Conservation (phyloP, 2,797 vertebrate genomes). For the Orientallactaga sibirica region DNA sequence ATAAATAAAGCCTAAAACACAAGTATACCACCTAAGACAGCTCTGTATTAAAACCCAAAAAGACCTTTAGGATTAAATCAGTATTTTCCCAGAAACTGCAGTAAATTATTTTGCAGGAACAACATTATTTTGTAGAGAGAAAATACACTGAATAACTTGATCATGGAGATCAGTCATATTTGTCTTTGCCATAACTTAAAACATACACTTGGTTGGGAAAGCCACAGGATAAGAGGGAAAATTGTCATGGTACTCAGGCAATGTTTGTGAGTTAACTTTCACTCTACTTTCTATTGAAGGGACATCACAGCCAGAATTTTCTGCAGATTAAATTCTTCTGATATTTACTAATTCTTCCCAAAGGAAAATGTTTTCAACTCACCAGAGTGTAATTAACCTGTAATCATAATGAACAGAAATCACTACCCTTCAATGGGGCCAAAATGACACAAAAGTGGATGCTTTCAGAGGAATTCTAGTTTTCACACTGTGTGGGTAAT, state of each 20-base stretch:
- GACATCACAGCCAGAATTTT: not conserved
- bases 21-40: conserved; percentile 56
- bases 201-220: conserved; percentile 24
- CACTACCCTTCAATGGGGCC: not conserved
- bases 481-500: not conserved
- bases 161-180: conserved; percentile 37
- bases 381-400: not conserved
- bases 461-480: conserved; percentile 31
- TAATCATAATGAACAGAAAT: conserved; percentile 7
- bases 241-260: not conserved
- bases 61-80: conserved; percentile 57
- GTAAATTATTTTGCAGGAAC: conserved; percentile 59
- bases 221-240: not conserved
- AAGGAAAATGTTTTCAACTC: not conserved
- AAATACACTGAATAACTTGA: conserved; percentile 51
- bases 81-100: conserved; percentile 59
- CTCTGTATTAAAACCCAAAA: conserved; percentile 68
- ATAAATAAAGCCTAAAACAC: conserved; percentile 81
- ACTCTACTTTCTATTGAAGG: conserved; percentile 17
- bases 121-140: conserved; percentile 59
- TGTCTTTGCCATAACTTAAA: conserved; percentile 36
- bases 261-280: not conserved
- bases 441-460: conserved; percentile 21
- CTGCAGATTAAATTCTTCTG: conserved; percentile 34
- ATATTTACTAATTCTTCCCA: not conserved